These are phyloP conservation scores for Drosophila ochracea DNA, from an alignment of 2,888 invertebrate species.

Conservation along the genomic window DNA sequence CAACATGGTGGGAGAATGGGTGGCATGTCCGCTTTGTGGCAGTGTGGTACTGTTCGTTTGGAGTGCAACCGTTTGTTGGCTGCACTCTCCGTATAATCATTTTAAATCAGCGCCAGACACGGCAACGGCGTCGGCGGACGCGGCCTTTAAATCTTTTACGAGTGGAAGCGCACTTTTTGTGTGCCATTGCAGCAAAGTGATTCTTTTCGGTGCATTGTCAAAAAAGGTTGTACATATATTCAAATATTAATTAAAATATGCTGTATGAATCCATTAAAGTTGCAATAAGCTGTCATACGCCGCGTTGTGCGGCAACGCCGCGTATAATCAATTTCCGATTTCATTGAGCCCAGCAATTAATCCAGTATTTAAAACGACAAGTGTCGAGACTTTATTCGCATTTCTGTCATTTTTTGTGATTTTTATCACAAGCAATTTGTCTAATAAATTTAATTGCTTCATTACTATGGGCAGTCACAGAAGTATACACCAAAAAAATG, in stretches of 20 bases:
- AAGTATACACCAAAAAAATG: slow-evolving; percentile 11
- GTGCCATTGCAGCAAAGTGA: slow-evolving; percentile 7
- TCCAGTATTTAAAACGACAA: slow-evolving; percentile 22
- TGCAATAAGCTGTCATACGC: slow-evolving; percentile 41
- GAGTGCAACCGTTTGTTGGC: slow-evolving; percentile 35
- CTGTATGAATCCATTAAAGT: slow-evolving; percentile 61
- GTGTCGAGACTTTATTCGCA: slow-evolving; percentile 1
- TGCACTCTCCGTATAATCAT: slow-evolving; percentile 47
- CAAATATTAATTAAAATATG: slow-evolving; percentile 71
- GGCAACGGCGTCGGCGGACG: slow-evolving; percentile 7
- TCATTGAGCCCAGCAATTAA: slow-evolving; percentile 42
- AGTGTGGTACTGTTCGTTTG: slow-evolving; percentile 26
- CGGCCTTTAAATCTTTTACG: slow-evolving; percentile 41
- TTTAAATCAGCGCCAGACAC: slow-evolving; percentile 65
- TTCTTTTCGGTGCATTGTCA: slow-evolving; percentile 17
- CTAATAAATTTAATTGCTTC: slow-evolving; percentile 60
- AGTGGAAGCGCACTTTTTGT: slow-evolving; percentile 22
- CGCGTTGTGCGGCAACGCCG: slow-evolving; percentile 35
- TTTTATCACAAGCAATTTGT: slow-evolving; percentile 35
- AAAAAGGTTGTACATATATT: not conserved
- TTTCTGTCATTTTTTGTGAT: slow-evolving; percentile 4
- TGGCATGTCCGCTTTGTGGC: slow-evolving; percentile 44
- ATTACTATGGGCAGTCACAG: slow-evolving; percentile 34
- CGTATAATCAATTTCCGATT: slow-evolving; percentile 54
- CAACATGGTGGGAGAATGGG: not conserved